These are phyloP conservation scores for Papilio demoleus DNA, from an alignment of 2,888 invertebrate genomes.

Conservation along the genomic window DNA sequence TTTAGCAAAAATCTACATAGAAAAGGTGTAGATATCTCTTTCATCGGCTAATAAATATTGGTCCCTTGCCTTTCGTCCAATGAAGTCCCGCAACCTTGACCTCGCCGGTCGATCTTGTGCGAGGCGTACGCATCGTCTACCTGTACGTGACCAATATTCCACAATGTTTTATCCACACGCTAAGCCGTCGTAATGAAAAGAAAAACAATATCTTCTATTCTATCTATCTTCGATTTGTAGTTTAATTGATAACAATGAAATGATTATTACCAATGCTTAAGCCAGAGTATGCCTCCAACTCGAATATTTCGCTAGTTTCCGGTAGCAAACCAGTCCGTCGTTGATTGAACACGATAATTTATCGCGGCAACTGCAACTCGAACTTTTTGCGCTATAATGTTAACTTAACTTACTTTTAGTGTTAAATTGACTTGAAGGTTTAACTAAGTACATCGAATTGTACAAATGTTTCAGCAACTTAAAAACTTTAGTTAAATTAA, in stretches of 20 bases:
- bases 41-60: not conserved
- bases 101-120: slow-evolving; percentile 10
- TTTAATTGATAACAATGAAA: too few species aligned
- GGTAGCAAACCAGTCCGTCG: too few species aligned
- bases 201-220: too few species aligned
- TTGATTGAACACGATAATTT: too few species aligned
- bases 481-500: not conserved
- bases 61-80: not conserved
- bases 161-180: not conserved
- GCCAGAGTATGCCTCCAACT: too few species aligned
- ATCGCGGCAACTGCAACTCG: too few species aligned
- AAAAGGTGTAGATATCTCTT: not conserved
- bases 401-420: too few species aligned
- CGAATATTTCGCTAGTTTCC: too few species aligned
- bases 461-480: not conserved
- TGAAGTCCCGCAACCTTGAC: slow-evolving; percentile 13
- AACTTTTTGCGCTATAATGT: too few species aligned
- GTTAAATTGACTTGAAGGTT: not conserved
- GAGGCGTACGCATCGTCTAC: slow-evolving; percentile 11
- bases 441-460: not conserved
- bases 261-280: too few species aligned
- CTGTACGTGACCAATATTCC: not conserved
- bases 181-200: not conserved
- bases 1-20: not conserved
- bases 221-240: too few species aligned